Base-by-base conservation (phyloP, 2,888 invertebrate species). In the Dyspetes luteomarginatus region DNA sequence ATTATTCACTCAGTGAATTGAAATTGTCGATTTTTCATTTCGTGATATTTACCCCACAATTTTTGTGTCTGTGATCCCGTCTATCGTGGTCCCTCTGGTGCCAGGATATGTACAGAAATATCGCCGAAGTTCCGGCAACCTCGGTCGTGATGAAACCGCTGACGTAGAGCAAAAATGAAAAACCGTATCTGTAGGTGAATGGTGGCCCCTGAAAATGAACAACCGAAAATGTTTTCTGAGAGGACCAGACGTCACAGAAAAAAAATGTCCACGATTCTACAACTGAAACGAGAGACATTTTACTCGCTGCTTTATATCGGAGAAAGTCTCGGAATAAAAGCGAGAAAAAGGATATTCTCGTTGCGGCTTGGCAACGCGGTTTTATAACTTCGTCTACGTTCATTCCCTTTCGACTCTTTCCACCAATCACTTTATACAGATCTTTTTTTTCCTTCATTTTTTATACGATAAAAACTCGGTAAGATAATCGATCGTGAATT, bases 141-240 rank as follows among this genome's bases (percentile, higher is more conserved):
- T 98, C 97, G 5, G 96, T 96, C 75, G 95, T 95, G 85, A 97
- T 94, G 89, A 97, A 97, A 36, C 97, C 97, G 87, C 96, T 95
- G 55, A 97, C 95, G 90, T 97, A 97, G 48, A 97, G 93, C 68
- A 97, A 94, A 92, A 98, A 97, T 79, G 97, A 97, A 92, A 96
- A 97, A 62, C 98, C 98, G 91, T 98, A 98, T 88, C 95, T 95
- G 92, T 97, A 97, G 76, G 96, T 96, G 93, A 97, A 97, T 69
- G 95, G 93, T 0, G 97, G 96, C 48, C 95, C 95, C 89, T 96
- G 95, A 69, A 88, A 89, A 78, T 96, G 95, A 83, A 86, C 88
- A 81, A 67, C 68, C 52, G 28, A 58, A 84, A 81, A 80, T 81
- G 82, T 81, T 84, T 43, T 36, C 52, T 17, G n/a, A 5, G 60